Evolutionary conservation across 1,140 invertebrate genomes (phyloP), one percentile per base, ranked within the genome.

Genomic region (Centruroides sculpturatus): DNA sequence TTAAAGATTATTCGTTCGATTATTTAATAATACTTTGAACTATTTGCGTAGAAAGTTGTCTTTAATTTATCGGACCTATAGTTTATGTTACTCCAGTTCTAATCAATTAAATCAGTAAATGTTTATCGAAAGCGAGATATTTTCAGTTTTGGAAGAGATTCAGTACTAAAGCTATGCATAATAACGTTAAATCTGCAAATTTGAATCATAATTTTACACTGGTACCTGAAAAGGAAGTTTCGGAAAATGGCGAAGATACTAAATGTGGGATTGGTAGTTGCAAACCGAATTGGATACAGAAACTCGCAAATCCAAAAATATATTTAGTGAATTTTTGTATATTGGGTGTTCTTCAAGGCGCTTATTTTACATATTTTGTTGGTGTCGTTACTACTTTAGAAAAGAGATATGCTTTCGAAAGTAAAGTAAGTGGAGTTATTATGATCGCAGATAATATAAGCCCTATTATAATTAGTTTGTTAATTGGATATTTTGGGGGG

Each of bases 321-420:
- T 88, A 86, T 65, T 80, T 88, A 3, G 70, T 86, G 53, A 72
- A 86, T 0, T 88, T 86, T 65, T 85, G 84, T 52, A 71, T 86
- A 4, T 73, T 87, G 3, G 85, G 84, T 8, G 82, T 84, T 64
- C 78, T 85, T 54, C 85, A 85, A 66, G 81, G 81, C n/a, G 84
- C 85, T 61, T 81, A 83, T 61, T 86, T 82, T 67, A 80, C 84
- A 3, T 89, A 89, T 68, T 85, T 85, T 62, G 83, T 84, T 67
- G 85, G 84, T 12, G 86, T 84, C 6, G 82, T 89, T 50, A 85
- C 85, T 41, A 89, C 86, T 1, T 76, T 89, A 46, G 86, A 89
- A 71, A 88, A 88, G 68, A 77, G 85, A 64, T 89, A 85, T 69
- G 86, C 84, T 66, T 86, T 88, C 67, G 83, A 84, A 1, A 85